Base-by-base conservation (phyloP, 2,888 invertebrate species). In the Bruchidius siliquastri region DNA sequence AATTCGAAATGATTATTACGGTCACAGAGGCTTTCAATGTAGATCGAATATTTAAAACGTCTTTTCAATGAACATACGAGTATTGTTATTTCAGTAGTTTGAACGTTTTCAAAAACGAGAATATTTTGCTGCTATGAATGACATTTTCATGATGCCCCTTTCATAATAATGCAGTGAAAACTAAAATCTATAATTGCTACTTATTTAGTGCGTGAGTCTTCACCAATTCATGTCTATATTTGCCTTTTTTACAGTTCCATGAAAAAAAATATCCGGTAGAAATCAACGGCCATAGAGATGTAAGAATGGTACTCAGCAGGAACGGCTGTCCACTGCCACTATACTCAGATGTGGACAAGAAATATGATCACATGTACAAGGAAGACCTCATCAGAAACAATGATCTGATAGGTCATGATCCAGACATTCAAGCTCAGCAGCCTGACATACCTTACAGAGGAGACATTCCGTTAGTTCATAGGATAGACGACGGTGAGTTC, bases 381-480 rank as follows among this genome's bases (percentile, higher is more conserved):
- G 78, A 80, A 30, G 79, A 81, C 71, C 72, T 75, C 72, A 74
- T 76, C n/a, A 79, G 49, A 49, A 68, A 80, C 72, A 81, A 80
- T 72, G 79, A 80, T 67, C 76, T 83, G 18, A 13, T 49, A 18
- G 83, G 79, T 32, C 82, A 84, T 72, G 85, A 87, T 74, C 83
- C 81, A 0, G 83, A 86, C 73, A 83, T 86, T 76, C 88, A 87
- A 80, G 85, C 86, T 3, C 87, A 80, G 86, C 86, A 79, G 85
- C 88, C 76, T 82, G 77, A 77, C 10, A 73, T 74, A 82, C 71
- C 86, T 4, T 69, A 70, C 32, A 77, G 92, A 81, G 93, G 92
- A 76, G 93, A 93, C 83, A 92, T 93, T 80, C 91, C 90, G 66
- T 87, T 91, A 74, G 85, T 90, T 69, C 88, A 90, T 77, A 89